Evolutionary conservation across 2,888 invertebrate genomes (phyloP), one percentile per base, ranked within the genome.

Genomic region (Agrotis ipsilon): DNA sequence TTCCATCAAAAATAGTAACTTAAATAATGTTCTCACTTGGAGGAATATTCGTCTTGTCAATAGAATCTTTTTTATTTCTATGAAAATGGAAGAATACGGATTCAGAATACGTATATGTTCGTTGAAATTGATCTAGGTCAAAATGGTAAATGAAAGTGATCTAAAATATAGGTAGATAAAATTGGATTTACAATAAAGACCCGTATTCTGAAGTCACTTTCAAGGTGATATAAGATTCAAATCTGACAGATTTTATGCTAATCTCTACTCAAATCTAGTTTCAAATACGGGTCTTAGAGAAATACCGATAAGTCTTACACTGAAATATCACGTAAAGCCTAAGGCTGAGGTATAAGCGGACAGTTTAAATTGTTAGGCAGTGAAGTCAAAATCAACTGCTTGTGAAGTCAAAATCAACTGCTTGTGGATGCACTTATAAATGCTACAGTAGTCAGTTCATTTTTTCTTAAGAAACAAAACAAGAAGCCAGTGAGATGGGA

Each of bases 191-290:
- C 5, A 16, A 59, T 27, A 14, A 16, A 21, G 3, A 32, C 63
- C 48, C 21, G 27, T 32, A 45, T 46, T 45, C 21, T 9, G 16
- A 27, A 55, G 9, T 14, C 18, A 39, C 46, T 7, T 73, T 63
- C n/a, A 48, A 48, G 43, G 3, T 27, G 13, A 43, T 73, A 55
- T 16, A 48, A 14, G n/a, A 39, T 72, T 39, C 9, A 46, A 60
- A 70, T 43, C 27, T n/a, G 43, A 16, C 27, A 43, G 27, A 55
- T 74, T 54, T 48, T 7, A 64, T 32, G 39, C 19, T 32, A 55
- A 74, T 73, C 21, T 63, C 18, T 2, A 48, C 21, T 43, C 13
- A 48, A 72, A 71, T 54, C 46, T 27, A 43, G 19, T 61, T 27
- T 72, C 2, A 2, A 61, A 54, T 60, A 46, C 5, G 39, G 52